A percentile compares a stretch with the other conserved stretches of the same genome.
Conservation (phyloP, 2,113 vertebrate genomes). For the Percopsis transmontana region DNA sequence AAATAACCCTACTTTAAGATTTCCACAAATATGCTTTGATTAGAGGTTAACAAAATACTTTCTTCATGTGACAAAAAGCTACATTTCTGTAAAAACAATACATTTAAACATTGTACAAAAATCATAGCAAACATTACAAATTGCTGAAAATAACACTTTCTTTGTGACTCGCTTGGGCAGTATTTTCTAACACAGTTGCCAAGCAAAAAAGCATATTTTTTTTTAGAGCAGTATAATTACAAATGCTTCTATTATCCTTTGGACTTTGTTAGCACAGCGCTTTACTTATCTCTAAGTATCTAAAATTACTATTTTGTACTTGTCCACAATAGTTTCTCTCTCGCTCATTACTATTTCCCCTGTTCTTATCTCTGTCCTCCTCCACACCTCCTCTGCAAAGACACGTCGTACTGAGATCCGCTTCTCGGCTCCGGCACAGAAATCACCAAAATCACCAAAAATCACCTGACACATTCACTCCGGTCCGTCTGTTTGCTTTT, state of each 20-base stretch:
- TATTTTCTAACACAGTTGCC: not conserved
- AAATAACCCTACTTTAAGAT: not conserved
- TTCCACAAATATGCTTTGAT: not conserved
- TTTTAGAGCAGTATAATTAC: not conserved
- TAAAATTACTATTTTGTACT: not conserved
- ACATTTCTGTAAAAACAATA: not conserved
- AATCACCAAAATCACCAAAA: slow-evolving; percentile 7
- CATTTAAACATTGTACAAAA: not conserved
- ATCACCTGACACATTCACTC: slow-evolving; percentile 52
- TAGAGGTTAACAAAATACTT: not conserved
- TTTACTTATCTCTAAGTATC: not conserved
- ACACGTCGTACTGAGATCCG: not conserved
- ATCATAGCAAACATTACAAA: not conserved
- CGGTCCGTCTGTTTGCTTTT: slow-evolving; percentile 51
- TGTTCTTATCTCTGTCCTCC: not conserved
- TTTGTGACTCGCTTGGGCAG: no score
- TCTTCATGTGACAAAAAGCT: not conserved
- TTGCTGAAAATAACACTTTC: no score
- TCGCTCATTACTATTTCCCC: not conserved
- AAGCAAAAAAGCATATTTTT: not conserved
- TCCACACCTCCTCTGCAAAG: slow-evolving; percentile 1
- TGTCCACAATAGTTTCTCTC: not conserved
- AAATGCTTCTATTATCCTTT: not conserved
- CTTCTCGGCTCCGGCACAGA: slow-evolving; percentile 31
- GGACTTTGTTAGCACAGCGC: not conserved